phyloP scores from a whole-genome alignment of 92 coral and sea anemone species.

The Blastomussa wellsi region DNA sequence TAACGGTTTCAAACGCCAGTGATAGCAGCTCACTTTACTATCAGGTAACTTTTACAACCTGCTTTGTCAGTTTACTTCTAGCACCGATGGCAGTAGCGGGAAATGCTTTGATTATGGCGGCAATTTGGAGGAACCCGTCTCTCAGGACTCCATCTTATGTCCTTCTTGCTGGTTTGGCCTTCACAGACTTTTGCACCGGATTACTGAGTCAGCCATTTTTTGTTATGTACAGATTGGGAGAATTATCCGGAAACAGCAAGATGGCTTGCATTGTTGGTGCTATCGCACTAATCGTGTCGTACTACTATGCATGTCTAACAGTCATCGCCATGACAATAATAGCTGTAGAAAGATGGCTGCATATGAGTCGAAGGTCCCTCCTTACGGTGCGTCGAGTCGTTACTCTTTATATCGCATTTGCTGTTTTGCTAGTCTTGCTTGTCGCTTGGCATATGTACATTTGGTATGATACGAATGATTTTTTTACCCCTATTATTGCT shows the following conservation, averaged over 20 bases:
- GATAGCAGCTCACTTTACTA: too few relatives aligned
- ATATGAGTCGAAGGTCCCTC: not conserved
- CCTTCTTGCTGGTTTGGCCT: constrained; percentile 4
- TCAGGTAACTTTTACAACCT: not conserved
- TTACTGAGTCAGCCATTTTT: not conserved
- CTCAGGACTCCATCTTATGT: constrained; percentile 3
- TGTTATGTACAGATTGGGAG: not conserved
- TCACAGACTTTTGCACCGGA: not conserved
- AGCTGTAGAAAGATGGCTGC: not conserved
- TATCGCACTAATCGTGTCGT: not conserved
- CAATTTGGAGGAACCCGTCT: not conserved
- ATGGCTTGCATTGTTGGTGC: not conserved
- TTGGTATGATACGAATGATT: not conserved
- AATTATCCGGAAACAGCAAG: not conserved
- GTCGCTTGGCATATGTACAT: not conserved
- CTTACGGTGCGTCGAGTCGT: not conserved
- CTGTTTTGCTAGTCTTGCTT: not conserved
- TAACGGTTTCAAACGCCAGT: too few relatives aligned
- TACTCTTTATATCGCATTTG: not conserved
- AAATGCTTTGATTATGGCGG: not conserved
- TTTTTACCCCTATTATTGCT: not conserved
- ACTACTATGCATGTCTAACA: not conserved
- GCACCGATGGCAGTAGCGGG: not conserved
- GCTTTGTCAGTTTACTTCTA: not conserved
- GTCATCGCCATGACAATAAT: not conserved